Evolutionary conservation across 2,113 vertebrate species (phyloP), one percentile per base, ranked within the genome.

Genomic region (Poecilia latipinna): DNA sequence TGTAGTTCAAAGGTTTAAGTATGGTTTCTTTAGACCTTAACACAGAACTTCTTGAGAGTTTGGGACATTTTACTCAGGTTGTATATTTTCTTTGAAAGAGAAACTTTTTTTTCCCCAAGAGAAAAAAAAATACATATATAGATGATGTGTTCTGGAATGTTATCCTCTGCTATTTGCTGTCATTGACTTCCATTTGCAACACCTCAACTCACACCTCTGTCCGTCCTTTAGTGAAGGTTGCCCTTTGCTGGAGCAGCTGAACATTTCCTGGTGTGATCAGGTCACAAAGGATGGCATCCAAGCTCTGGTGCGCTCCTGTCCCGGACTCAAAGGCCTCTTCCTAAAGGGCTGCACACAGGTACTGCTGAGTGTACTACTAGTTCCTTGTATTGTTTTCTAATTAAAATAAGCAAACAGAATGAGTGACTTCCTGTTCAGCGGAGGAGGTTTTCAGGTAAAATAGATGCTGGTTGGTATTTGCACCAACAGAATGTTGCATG

Each of bases 231-330:
- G 98, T 19, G 98, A 99, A 94, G 98, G 98, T n/a, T 99, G 98
- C 93, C 97, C 96, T 19, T 91, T 97, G 83, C 92, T 99, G 91
- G 97, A 99, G 92, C 97, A 99, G 87, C 94, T 99, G 88, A 97
- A 98, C 85, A 99, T 99, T 92, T 99, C 98, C 82, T 99, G 98
- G 98, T 99, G 98, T 66, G 97, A 99, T 93, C 97, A 99, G 94
- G 96, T 99, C 93, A 98, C 96, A 61, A 99, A 99, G 95, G 98
- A 99, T 4, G 98, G 98, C 32, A 95, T 99, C 90, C 97, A 99
- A 93, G 97, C 97, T 0, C 94, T 99, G 92, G 98, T 99, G 80
- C 93, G 95, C 80, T 98, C 95, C 91, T 99, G 98, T 35, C 96
- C 96, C 1, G 96, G 96, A 48, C 95, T 99, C 65, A 96, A 96